These are phyloP conservation scores for Desmodus rotundus DNA, from an alignment of 2,113 vertebrate species.

Conservation along the genomic window DNA sequence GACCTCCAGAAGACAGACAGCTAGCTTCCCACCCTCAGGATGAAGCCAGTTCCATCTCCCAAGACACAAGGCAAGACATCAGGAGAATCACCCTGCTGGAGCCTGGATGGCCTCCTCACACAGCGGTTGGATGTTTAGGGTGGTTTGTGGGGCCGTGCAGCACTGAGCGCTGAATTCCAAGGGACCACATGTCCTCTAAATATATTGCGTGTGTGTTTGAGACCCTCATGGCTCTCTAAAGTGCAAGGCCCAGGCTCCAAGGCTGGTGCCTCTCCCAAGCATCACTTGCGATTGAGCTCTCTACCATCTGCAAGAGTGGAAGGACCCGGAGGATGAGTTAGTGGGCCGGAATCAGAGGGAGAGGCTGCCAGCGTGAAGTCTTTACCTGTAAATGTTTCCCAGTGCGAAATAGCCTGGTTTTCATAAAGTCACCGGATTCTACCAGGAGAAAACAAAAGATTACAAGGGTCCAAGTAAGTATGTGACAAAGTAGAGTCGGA, in stretches of 20 bases:
- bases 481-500: conserved; percentile 69
- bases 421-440: conserved; percentile 71
- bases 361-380: conserved; percentile 56
- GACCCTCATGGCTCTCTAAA: fast-evolving
- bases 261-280: neutral
- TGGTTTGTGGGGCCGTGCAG: no score
- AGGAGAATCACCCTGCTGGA: fast-evolving
- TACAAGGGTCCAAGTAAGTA: conserved; percentile 50
- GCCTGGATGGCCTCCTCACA: neutral
- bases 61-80: neutral
- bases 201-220: neutral
- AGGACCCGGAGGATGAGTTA: neutral
- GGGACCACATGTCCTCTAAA: neutral
- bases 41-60: neutral
- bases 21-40: neutral
- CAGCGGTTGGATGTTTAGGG: neutral
- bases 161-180: neutral
- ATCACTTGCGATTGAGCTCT: conserved; percentile 48
- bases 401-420: conserved; percentile 71
- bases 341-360: neutral
- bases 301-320: conserved; percentile 43
- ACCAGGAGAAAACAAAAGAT: conserved; percentile 69
- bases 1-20: neutral
- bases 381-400: conserved; percentile 68
- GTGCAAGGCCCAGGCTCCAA: neutral